phyloP scores from a whole-genome alignment of 2,113 vertebrate genomes.

The Apus apus region DNA sequence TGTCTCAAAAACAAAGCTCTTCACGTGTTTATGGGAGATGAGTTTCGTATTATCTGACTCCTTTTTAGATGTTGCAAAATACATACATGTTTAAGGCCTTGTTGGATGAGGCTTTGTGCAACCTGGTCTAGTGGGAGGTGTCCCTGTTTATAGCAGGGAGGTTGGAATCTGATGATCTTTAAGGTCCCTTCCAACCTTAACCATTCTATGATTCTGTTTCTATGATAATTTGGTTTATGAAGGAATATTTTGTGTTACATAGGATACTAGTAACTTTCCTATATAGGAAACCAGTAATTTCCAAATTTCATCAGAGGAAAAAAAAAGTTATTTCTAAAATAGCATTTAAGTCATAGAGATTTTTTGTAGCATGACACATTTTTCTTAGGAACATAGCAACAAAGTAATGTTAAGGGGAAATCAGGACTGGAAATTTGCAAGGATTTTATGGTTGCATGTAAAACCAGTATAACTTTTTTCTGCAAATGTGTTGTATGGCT shows the following conservation, averaged over 20 bases:
- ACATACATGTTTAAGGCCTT: neutral
- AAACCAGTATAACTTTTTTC: neutral
- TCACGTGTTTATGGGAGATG: neutral
- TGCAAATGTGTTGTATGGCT: neutral
- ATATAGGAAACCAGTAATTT: neutral
- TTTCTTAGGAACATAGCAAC: neutral
- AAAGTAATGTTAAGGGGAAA: neutral
- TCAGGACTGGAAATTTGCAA: neutral
- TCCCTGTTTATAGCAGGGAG: no score
- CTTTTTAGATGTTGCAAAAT: neutral
- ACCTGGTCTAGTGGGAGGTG: no score
- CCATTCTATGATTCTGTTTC: neutral
- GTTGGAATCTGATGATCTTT: no score
- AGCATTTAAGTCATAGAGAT: neutral
- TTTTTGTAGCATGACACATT: accelerated
- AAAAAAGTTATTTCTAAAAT: neutral
- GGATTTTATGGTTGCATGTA: neutral
- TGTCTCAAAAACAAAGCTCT: neutral
- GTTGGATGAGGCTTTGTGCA: no score
- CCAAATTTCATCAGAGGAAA: neutral
- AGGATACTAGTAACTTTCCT: no score
- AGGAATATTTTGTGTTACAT: neutral
- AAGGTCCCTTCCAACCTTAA: no score
- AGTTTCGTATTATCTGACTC: neutral
- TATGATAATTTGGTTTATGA: neutral